These are phyloP conservation scores for Pollimyrus isidori DNA, from an alignment of 2,113 vertebrate genomes.

Conservation along the genomic window DNA sequence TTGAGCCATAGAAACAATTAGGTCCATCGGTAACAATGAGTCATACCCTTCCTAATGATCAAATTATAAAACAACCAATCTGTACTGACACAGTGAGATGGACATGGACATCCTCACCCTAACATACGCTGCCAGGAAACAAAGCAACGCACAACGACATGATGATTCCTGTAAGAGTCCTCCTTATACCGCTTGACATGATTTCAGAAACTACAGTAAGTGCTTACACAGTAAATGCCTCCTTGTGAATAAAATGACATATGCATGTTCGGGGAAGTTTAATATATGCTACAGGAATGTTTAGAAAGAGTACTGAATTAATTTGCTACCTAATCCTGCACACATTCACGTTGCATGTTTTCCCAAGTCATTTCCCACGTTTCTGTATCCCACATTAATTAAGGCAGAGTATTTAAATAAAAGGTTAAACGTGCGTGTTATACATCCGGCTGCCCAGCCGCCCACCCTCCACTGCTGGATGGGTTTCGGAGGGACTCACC, in stretches of 20 bases:
- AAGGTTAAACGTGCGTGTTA: background rate
- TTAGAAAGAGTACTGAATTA: background rate
- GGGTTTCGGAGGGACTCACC: constrained; percentile 55
- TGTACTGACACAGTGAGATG: constrained; percentile 24
- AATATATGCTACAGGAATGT: background rate
- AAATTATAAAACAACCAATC: constrained; percentile 30
- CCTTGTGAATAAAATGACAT: background rate
- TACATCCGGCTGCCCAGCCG: background rate
- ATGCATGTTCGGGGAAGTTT: background rate
- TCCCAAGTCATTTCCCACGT: background rate
- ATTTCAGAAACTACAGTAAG: background rate
- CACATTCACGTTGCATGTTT: background rate
- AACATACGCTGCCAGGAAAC: background rate
- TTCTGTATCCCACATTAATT: background rate
- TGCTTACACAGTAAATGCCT: background rate
- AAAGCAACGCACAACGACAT: background rate
- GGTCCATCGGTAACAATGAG: constrained; percentile 58
- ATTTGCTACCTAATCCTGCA: background rate
- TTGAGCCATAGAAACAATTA: constrained; percentile 26
- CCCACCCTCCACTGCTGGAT: background rate
- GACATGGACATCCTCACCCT: background rate
- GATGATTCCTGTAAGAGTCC: background rate
- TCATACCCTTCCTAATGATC: constrained; percentile 50
- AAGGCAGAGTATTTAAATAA: background rate
- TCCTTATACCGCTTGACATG: background rate